Conservation (phyloP, 1,140 invertebrate genomes). For the Rhizoglyphus robini region DNA sequence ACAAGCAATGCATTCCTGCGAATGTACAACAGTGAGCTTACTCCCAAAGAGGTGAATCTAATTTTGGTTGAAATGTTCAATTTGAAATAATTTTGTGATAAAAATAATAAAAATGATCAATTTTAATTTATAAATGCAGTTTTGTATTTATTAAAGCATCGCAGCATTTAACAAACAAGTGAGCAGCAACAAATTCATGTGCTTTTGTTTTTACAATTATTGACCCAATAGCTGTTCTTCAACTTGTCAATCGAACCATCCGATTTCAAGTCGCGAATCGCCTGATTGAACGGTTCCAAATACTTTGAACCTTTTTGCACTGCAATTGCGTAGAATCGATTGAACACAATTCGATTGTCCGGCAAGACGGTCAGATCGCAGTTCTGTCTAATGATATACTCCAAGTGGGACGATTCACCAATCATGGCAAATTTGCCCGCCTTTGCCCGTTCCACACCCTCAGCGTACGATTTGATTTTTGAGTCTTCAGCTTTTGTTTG, state of each 20-base stretch:
- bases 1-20: too few relatives aligned
- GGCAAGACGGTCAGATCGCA: constrained; percentile 3
- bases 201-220: neutral
- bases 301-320: neutral
- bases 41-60: too few relatives aligned
- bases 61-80: too few relatives aligned
- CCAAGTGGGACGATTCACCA: neutral
- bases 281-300: too few relatives aligned
- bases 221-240: neutral
- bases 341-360: neutral
- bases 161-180: too few relatives aligned
- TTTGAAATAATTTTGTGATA: too few relatives aligned
- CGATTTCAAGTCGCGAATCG: neutral
- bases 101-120: too few relatives aligned
- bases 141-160: too few relatives aligned
- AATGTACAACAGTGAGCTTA: too few relatives aligned
- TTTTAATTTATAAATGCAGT: too few relatives aligned
- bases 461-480: neutral
- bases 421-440: neutral
- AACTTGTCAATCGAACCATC: neutral
- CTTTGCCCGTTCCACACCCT: neutral
- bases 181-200: too few relatives aligned
- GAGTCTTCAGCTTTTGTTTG: neutral
- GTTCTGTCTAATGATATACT: neutral
- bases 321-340: neutral